These are phyloP conservation scores for Nineta flava DNA, from an alignment of 2,888 invertebrate genomes.

Conservation along the genomic window DNA sequence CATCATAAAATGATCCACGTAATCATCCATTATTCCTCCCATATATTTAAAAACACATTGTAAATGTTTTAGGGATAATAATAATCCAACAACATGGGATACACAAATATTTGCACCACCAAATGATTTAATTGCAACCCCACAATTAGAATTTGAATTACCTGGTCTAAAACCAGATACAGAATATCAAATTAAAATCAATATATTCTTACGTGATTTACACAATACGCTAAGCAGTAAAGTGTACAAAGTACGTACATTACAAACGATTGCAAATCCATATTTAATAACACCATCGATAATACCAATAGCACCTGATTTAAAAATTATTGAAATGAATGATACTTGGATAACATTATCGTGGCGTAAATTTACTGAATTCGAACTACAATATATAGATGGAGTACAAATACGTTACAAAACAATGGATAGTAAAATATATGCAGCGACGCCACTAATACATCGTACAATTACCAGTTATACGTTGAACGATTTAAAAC, in stretches of 20 bases:
- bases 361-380: constrained; percentile 69
- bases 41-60: not conserved
- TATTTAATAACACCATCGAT: constrained; percentile 37
- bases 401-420: constrained; percentile 78
- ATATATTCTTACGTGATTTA: constrained; percentile 58
- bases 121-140: constrained; percentile 69
- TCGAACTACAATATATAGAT: constrained; percentile 71
- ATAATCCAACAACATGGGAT: constrained; percentile 60
- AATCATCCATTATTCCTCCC: not conserved
- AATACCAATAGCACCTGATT: constrained; percentile 53
- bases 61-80: constrained; percentile 31
- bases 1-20: too few species aligned
- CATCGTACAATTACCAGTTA: constrained; percentile 68
- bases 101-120: constrained; percentile 77
- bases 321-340: constrained; percentile 58
- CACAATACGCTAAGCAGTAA: constrained; percentile 64
- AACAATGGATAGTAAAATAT: constrained; percentile 65
- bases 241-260: constrained; percentile 58
- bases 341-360: constrained; percentile 60
- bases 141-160: constrained; percentile 71
- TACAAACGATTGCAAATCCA: constrained; percentile 26
- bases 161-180: constrained; percentile 62
- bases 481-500: constrained; percentile 59
- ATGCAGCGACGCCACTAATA: constrained; percentile 68
- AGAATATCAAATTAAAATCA: constrained; percentile 67